Base-by-base conservation (phyloP, 2,888 invertebrate species). In the Lithophane semibrunnea region DNA sequence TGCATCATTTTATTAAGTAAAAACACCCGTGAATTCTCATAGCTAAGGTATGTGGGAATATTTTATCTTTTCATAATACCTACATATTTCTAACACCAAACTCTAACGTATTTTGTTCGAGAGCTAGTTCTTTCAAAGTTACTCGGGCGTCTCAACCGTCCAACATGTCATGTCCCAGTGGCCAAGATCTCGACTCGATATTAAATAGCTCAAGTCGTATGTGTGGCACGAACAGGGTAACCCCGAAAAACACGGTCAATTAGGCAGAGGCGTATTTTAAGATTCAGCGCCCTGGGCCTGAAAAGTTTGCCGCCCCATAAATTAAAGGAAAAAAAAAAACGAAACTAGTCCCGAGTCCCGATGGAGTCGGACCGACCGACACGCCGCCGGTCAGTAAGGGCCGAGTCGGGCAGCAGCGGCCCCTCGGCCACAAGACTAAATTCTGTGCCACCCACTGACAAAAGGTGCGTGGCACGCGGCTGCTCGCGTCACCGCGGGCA, bases 131-230 rank as follows among this genome's bases (percentile, higher is more conserved):
- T 77, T 84, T 67, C 13, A 71, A 64, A 74, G 74, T 67, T 67
- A 68, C n/a, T 73, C 73, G 65, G 58, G 71, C 75, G 56, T 49
- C 52, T 69, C 42, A 73, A 72, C 69, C 83, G 72, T 76, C 65
- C 49, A n/a, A 60, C 77, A 74, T 75, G 75, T 86, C 77, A 74
- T 75, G 75, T 84, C 79, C 82, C 60, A 84, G 81, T 81, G 68
- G 73, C 81, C 79, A 84, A 86, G 63, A 79, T 86, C 73, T 79
- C 47, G 64, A 73, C 67, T 77, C 75, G 77, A 82, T 88, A 86
- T 82, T 86, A 84, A 88, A 86, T 84, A 63, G 84, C 72, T 76
- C 60, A 24, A 75, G 76, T 67, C 44, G 60, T 58, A 73, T 83
- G 68, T 76, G 79, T 29, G 67, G 60, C 77, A 75, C 73, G 69